Evolutionary conservation across 2,113 vertebrate genomes (phyloP), one percentile per base, ranked within the genome.

Genomic region (Pachycephala philippinensis): DNA sequence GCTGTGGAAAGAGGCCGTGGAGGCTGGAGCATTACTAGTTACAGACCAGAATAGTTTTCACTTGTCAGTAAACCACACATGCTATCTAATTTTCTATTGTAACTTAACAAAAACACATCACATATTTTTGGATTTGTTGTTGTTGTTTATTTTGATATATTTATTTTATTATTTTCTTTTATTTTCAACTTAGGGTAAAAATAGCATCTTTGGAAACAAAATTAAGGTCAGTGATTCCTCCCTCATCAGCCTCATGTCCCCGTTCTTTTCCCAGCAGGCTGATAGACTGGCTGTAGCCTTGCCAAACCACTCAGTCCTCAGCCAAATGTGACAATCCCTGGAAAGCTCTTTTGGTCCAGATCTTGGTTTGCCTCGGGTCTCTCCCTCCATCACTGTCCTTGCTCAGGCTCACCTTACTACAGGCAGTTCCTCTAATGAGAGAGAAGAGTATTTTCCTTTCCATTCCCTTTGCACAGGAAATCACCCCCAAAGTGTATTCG

Each of bases 271-370:
- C 42, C 57, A 50, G 59, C n/a, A 64, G 59, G 42, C 75, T 89
- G 64, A 80, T 33, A 53, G 60, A 40, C 68, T 37, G 22, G 20
- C 47, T 72, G 45, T 33, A 90, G 18, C 45, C 22, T 20, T 83
- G 78, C 66, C 83, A 96, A 84, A 31, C 7, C 4, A 54, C n/a
- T 77, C 52, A 70, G 50, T 54, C 49, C 40, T 78, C 56, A 65
- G 79, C 91, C 90, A 91, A 89, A 95, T 77, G 35, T 90, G 78
- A 88, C 65, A 93, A 35, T 60, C 44, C 47, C 69, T 87, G 35
- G 50, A 84, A 95, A 86, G 50, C 14, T 81, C 56, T 88, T 76
- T 88, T 76, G 8, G 26, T 76, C 68, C 23, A 50, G n/a, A 53
- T 78, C 66, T 81, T 71, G 40, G 64, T 71, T 84, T 45, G 71